A percentile compares a stretch with the other conserved stretches of the same genome.
phyloP scores from a whole-genome alignment of 2,888 invertebrate genomes.

The Cheilosia vulpina region DNA sequence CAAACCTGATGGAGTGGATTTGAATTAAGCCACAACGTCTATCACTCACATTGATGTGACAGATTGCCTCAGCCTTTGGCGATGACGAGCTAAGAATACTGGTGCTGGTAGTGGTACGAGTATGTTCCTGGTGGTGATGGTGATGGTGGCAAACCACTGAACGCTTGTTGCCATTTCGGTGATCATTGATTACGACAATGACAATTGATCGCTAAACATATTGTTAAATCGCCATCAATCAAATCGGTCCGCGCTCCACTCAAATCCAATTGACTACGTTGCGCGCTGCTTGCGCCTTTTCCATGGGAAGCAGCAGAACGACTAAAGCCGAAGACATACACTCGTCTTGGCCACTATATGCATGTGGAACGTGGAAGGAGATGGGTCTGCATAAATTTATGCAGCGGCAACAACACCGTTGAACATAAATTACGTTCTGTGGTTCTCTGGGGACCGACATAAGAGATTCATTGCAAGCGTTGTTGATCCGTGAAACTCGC shows the following conservation, averaged over 20 bases:
- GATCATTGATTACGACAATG: conserved; percentile 75
- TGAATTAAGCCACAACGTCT: conserved; percentile 75
- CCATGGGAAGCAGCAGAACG: conserved; percentile 6
- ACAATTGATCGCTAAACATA: conserved; percentile 82
- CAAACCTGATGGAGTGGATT: conserved; percentile 76
- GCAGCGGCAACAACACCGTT: conserved; percentile 74
- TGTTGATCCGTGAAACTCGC: conserved; percentile 73
- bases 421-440: conserved; percentile 74
- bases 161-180: conserved; percentile 73
- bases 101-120: too few species aligned
- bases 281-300: conserved; percentile 13
- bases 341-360: conserved; percentile 16
- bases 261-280: conserved; percentile 56
- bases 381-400: conserved; percentile 72
- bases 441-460: conserved; percentile 68
- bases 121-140: conserved; percentile 17
- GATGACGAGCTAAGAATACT: conserved; percentile 15
- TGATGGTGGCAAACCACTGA: conserved; percentile 66
- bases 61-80: conserved; percentile 60
- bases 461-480: conserved; percentile 72
- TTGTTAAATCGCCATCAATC: conserved; percentile 83
- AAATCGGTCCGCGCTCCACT: conserved; percentile 76
- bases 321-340: conserved; percentile 22
- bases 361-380: conserved; percentile 67
- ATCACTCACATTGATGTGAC: conserved; percentile 76